Base-by-base conservation (phyloP, 2,113 vertebrate species). In the Vombatus ursinus region DNA sequence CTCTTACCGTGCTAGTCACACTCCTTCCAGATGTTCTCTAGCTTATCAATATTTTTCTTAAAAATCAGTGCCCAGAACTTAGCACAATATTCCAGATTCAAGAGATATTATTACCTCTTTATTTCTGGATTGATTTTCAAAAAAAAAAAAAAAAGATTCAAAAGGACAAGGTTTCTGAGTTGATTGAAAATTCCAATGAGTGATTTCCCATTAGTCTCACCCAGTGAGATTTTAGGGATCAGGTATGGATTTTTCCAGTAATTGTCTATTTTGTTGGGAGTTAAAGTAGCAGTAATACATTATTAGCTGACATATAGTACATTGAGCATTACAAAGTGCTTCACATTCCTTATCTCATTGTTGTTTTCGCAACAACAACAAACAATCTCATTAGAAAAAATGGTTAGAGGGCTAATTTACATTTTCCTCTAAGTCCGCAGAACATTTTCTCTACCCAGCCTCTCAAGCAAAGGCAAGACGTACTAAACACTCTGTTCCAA, bases 201-300 rank as follows among this genome's bases (percentile, higher is more conserved):
- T 93, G 52, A 89, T 94, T 97, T 95, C 50, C 96, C 49, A 51
- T 53, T 96, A 91, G 9, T 28, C 94, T 94, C 95, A 93, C 50
- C 47, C 90, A 0, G 0, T 37, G 68, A 50, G 31, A 11, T 50
- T 93, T 5, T 92, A 89, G 90, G 24, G 68, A 92, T 50, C 91
- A 93, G 31, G 44, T 91, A 51, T 90, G n/a, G 52, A 0, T 84
- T 0, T 91, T 92, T 52, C 8, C 25, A 61, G 61, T 49, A 57
- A 90, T 90, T 90, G 51, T 89, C 95, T 95, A 9, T 96, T 94
- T 96, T 90, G 24, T 61, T 95, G 92, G 90, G 94, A 96, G 84
- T 94, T 95, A 89, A 96, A 93, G 2, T 84, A 44, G 44, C 6
- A 8, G n/a, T 84, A 84, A 68, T 4, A 37, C 28, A 14, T 31